These are phyloP conservation scores for Picus viridis DNA, from an alignment of 2,797 vertebrate species.

Conservation along the genomic window DNA sequence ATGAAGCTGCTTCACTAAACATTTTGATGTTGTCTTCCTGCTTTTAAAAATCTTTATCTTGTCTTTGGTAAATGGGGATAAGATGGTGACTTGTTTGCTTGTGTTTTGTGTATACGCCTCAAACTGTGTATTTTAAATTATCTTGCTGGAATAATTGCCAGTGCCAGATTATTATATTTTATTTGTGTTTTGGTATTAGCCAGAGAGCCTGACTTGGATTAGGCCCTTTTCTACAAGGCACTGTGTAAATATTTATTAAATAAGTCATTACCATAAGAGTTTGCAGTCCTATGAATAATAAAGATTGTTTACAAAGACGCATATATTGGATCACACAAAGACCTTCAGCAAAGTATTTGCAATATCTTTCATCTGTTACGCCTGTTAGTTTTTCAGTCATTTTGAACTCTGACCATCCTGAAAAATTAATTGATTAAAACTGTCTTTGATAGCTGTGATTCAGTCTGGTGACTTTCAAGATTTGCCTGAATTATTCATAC, in stretches of 20 bases:
- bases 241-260: conserved; percentile 18
- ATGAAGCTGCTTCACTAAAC: background rate
- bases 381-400: background rate
- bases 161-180: background rate
- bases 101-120: background rate
- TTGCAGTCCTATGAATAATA: background rate
- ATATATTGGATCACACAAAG: background rate
- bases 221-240: background rate
- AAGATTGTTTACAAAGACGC: background rate
- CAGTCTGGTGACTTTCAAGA: background rate
- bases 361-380: background rate
- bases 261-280: background rate
- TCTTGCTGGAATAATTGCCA: background rate
- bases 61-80: background rate
- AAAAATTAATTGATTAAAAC: background rate
- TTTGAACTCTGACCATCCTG: background rate
- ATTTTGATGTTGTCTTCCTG: background rate
- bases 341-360: background rate
- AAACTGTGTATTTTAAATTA: background rate
- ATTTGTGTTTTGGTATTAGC: background rate
- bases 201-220: background rate
- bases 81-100: background rate
- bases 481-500: background rate
- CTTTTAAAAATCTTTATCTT: background rate
- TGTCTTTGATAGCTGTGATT: background rate